Evolutionary conservation across 2,797 vertebrate genomes (phyloP).

Genomic region (Peromyscus nudipes): DNA sequence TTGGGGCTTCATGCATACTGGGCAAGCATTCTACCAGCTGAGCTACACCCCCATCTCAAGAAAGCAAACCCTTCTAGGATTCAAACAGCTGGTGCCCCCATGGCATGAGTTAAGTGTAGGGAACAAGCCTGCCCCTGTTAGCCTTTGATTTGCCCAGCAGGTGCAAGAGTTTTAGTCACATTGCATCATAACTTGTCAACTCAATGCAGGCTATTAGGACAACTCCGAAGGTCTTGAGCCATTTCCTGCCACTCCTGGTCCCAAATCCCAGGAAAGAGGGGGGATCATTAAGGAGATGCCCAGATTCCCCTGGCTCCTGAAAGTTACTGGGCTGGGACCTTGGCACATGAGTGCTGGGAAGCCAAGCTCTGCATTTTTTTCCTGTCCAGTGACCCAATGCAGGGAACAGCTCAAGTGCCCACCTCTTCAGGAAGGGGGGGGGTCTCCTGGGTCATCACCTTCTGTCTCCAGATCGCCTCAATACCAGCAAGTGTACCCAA

Average conservation of each 20-base stretch:
- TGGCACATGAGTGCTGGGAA: background rate
- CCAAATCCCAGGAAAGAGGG: background rate
- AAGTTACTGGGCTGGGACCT: background rate
- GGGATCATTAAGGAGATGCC: background rate
- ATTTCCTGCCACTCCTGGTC: background rate
- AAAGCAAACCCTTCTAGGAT: constrained; percentile 64
- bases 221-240: background rate
- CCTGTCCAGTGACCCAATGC: background rate
- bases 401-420: background rate
- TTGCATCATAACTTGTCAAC: background rate
- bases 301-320: background rate
- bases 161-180: background rate
- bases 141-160: constrained; percentile 44
- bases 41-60: background rate
- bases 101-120: constrained; percentile 4
- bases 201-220: background rate
- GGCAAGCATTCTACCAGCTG: background rate
- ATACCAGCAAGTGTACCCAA: background rate
- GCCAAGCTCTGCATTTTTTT: no score
- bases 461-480: background rate
- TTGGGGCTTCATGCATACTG: no score
- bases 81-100: background rate
- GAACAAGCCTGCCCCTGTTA: background rate
- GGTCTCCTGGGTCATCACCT: background rate
- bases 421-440: background rate